phyloP scores from a whole-genome alignment of 2,888 invertebrate species.

The Sarcophaga rosellei region DNA sequence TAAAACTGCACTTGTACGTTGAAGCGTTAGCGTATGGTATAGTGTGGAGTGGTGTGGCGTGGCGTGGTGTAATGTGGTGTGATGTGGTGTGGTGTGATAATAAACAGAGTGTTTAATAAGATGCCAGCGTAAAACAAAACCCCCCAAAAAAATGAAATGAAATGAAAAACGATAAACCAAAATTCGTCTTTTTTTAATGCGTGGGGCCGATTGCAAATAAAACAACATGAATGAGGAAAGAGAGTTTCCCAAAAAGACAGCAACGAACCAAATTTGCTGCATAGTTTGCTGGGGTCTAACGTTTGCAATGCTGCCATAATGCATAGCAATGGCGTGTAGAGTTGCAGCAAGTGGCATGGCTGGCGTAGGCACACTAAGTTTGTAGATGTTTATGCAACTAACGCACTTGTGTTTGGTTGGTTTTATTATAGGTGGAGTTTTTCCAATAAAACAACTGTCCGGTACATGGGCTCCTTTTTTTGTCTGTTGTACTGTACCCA shows the following conservation, averaged over 20 bases:
- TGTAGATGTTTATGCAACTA: slow-evolving; percentile 65
- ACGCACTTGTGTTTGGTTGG: slow-evolving; percentile 65
- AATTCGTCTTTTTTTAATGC: slow-evolving; percentile 45
- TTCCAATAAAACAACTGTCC: slow-evolving; percentile 65
- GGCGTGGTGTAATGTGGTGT: background rate
- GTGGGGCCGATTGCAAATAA: slow-evolving; percentile 43
- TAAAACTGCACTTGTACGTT: background rate
- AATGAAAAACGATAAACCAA: background rate
- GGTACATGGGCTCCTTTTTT: slow-evolving; percentile 39
- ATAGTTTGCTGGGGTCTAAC: slow-evolving; percentile 21
- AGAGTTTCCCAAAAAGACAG: background rate
- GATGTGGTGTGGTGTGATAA: slow-evolving; percentile 10
- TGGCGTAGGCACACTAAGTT: slow-evolving; percentile 40
- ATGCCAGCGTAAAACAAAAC: background rate
- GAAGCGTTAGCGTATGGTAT: too few species aligned
- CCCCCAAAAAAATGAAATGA: background rate
- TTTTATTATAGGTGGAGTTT: slow-evolving; percentile 67
- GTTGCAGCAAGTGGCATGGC: background rate
- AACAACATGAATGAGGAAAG: background rate
- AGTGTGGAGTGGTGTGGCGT: background rate
- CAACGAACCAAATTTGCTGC: slow-evolving; percentile 13
- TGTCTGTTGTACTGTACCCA: background rate
- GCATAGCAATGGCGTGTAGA: background rate
- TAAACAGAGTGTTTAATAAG: slow-evolving; percentile 48
- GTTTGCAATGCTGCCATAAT: background rate